A percentile compares a stretch with the other conserved stretches of the same genome.
Evolutionary conservation across 2,797 vertebrate species (phyloP).

Genomic region (Hydrophis major): DNA sequence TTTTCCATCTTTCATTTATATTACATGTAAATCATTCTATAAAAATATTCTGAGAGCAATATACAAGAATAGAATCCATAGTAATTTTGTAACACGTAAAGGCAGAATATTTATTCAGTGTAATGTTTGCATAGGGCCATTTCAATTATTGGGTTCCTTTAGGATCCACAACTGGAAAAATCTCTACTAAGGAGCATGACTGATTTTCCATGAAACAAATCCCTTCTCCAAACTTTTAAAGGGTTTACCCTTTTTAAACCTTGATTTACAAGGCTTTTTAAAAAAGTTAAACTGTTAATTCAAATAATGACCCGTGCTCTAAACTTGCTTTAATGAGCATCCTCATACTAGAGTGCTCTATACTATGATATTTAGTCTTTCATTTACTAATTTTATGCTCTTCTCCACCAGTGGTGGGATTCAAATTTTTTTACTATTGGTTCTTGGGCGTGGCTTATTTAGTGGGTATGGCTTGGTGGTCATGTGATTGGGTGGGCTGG

Average conservation of each 20-base stretch:
- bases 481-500: too few species aligned
- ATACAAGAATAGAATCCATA: neutral
- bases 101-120: neutral
- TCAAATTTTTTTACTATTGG: too few species aligned
- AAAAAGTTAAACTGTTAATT: neutral
- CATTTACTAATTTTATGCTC: too few species aligned
- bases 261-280: neutral
- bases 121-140: neutral
- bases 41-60: neutral
- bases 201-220: neutral
- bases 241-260: too few species aligned
- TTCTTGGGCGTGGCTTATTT: too few species aligned
- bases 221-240: neutral
- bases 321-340: too few species aligned
- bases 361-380: too few species aligned
- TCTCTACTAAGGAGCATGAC: neutral
- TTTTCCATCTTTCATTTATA: neutral
- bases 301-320: too few species aligned
- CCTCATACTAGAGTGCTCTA: too few species aligned
- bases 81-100: neutral
- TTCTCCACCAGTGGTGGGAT: too few species aligned
- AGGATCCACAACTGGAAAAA: neutral
- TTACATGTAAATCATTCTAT: neutral
- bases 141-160: neutral
- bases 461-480: too few species aligned